phyloP scores from a whole-genome alignment of 2,797 vertebrate species.

The Sitta carolinensis region DNA sequence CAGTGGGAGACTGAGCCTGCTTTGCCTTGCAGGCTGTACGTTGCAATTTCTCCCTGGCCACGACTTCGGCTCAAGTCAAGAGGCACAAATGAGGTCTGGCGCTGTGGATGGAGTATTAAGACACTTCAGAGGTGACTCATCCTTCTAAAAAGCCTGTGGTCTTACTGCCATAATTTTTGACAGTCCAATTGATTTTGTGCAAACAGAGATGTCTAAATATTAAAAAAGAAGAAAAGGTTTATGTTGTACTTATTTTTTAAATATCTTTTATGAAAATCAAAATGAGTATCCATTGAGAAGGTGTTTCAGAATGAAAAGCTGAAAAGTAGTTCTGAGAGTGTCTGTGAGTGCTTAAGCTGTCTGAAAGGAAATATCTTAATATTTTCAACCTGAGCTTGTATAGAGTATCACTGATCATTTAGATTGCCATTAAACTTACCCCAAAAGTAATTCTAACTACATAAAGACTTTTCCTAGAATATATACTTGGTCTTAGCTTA shows the following conservation, averaged over 20 bases:
- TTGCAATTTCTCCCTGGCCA: neutral
- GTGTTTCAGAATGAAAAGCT: neutral
- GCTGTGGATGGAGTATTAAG: neutral
- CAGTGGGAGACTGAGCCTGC: neutral
- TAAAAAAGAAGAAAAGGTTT: neutral
- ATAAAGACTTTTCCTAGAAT: neutral
- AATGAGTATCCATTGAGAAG: neutral
- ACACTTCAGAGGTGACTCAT: neutral
- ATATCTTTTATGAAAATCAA: neutral
- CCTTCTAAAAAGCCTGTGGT: neutral
- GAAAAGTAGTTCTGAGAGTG: neutral
- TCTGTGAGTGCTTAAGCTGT: neutral
- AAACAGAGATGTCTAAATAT: neutral
- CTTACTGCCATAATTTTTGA: neutral
- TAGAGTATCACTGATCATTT: neutral
- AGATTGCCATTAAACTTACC: neutral
- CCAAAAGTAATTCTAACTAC: neutral
- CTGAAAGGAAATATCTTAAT: neutral
- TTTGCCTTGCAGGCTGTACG: rapidly evolving
- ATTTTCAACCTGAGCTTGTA: neutral
- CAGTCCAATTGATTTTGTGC: neutral
- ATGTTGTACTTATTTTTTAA: neutral
- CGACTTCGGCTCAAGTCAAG: neutral
- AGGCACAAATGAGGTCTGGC: neutral
- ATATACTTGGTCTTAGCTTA: neutral